phyloP scores from a whole-genome alignment of 2,797 vertebrate genomes.

The Ispidina picta region DNA sequence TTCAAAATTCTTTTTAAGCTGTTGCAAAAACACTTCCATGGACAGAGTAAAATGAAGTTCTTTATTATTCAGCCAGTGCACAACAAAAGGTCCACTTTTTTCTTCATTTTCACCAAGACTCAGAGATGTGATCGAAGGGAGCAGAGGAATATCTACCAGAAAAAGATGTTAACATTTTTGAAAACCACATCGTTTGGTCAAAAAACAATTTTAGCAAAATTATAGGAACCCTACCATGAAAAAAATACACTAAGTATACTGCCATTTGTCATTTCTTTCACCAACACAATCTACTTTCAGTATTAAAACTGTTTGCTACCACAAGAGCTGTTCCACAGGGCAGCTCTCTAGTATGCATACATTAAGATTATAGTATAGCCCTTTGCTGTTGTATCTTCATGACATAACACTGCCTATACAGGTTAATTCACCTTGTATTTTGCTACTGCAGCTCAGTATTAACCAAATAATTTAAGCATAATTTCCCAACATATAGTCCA shows the following conservation, averaged over 20 bases:
- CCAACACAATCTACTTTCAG: not conserved
- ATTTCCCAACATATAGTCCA: not conserved
- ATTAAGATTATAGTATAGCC: not conserved
- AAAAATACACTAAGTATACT: not conserved
- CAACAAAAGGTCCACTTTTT: constrained; percentile 91
- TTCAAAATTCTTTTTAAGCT: constrained; percentile 87
- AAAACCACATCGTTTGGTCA: not conserved
- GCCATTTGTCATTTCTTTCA: not conserved
- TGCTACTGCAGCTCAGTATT: not conserved
- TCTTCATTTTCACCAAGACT: constrained; percentile 88
- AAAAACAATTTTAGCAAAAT: not conserved
- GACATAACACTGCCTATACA: not conserved
- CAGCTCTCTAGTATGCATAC: not conserved
- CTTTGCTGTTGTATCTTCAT: not conserved
- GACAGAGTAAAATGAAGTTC: constrained; percentile 95
- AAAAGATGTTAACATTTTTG: not conserved
- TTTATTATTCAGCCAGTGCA: constrained; percentile 99
- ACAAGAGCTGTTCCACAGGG: not conserved
- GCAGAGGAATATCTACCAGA: constrained; percentile 91
- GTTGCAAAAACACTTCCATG: constrained; percentile 96
- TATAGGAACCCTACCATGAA: not conserved
- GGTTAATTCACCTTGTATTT: not conserved
- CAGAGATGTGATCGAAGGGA: constrained; percentile 95
- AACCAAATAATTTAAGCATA: not conserved
- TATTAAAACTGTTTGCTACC: not conserved